Evolutionary conservation across 1,140 invertebrate genomes (phyloP).

Genomic region (Idris sp.): DNA sequence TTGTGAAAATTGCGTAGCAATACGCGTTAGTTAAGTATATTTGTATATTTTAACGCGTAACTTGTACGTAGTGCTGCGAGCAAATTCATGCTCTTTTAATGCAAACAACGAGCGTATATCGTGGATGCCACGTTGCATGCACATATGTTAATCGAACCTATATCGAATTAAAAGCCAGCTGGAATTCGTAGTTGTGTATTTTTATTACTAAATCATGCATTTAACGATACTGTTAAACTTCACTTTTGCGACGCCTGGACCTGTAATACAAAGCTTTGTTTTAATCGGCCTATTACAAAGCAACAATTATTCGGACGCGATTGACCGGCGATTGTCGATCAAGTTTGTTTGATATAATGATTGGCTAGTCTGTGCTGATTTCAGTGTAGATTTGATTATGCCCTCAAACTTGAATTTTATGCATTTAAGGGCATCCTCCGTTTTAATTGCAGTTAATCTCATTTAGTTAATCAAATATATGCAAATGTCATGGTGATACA

Average conservation of each 20-base stretch:
- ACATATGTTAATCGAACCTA: constrained; percentile 53
- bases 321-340: constrained; percentile 55
- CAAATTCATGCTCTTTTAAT: constrained; percentile 60
- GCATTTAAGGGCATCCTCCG: constrained; percentile 36
- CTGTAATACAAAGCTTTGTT: constrained; percentile 51
- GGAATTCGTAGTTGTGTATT: constrained; percentile 47
- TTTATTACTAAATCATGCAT: constrained; percentile 58
- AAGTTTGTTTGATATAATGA: constrained; percentile 54
- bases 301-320: constrained; percentile 56
- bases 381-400: constrained; percentile 44
- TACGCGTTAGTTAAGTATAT: constrained; percentile 44
- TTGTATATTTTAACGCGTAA: constrained; percentile 60
- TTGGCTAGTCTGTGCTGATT: constrained; percentile 48
- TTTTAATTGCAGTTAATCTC: constrained; percentile 54
- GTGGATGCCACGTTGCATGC: constrained; percentile 26
- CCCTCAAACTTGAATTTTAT: constrained; percentile 42
- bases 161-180: constrained; percentile 56
- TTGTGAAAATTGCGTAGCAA: constrained; percentile 20
- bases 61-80: constrained; percentile 47
- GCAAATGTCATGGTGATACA: constrained; percentile 24
- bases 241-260: constrained; percentile 36
- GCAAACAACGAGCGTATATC: constrained; percentile 54
- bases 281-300: constrained; percentile 52
- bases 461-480: constrained; percentile 38
- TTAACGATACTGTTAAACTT: constrained; percentile 46